Conservation (phyloP, 2,113 vertebrate genomes). For the Todiramphus chloris region DNA sequence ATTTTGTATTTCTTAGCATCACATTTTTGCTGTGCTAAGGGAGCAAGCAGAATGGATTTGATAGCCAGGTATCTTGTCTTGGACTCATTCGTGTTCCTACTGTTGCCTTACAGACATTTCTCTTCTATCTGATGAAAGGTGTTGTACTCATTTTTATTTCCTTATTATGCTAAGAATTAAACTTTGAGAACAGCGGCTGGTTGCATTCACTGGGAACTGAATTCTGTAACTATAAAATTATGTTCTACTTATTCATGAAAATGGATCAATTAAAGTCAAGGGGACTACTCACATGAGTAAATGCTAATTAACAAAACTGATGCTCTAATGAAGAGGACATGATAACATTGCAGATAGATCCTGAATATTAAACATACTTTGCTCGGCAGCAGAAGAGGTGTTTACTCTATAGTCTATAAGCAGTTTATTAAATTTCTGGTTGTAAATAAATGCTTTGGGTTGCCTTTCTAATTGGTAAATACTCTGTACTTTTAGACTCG, state of each 20-base stretch:
- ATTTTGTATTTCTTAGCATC: not conserved
- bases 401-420: conserved; percentile 39
- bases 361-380: conserved; percentile 55
- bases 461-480: conserved; percentile 50
- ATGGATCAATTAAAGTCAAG: conserved; percentile 68
- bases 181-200: not conserved
- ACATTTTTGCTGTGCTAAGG: not conserved
- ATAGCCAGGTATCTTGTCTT: not conserved
- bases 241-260: conserved; percentile 58
- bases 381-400: not conserved
- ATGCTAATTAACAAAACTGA: conserved; percentile 59
- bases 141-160: conserved; percentile 46
- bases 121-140: conserved; percentile 18
- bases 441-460: conserved; percentile 45
- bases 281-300: conserved; percentile 63
- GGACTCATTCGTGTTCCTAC: not conserved
- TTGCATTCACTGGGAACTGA: conserved; percentile 19
- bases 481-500: conserved; percentile 4
- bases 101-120: not conserved
- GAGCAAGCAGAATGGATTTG: not conserved
- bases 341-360: conserved; percentile 53
- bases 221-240: conserved; percentile 51
- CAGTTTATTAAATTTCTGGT: conserved; percentile 44
- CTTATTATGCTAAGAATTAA: conserved; percentile 34
- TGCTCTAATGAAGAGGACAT: conserved; percentile 63